Evolutionary conservation across 2,888 invertebrate genomes (phyloP), one percentile per base, ranked within the genome.

Genomic region (Dione juno): DNA sequence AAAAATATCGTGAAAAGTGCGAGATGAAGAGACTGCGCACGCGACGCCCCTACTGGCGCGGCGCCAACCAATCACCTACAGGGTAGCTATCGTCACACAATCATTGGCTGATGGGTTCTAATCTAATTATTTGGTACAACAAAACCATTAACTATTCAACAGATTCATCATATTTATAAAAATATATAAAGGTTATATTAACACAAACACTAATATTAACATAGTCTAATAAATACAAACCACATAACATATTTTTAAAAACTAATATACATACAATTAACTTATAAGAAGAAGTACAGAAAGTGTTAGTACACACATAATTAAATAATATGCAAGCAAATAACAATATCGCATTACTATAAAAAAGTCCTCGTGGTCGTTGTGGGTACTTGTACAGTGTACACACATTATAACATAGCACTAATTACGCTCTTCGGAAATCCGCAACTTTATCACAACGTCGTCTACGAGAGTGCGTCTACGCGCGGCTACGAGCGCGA

Each of bases 21-120:
- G n/a, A 45, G 11, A 1, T 10, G 53, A 28, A 21, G 8, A 28
- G 16, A 8, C 35, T 40, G 16, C 67, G 53, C 14, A 10, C 37
- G 54, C 61, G 41, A 40, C 37, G 7, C 28, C 52, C 10, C 14
- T 41, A 61, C 68, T 63, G 68, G 68, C 63, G 63, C 45, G 1
- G 14, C 53, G 63, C 61, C 68, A 63, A 45, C 68, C 68, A 68
- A 68, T 68, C 63, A 14, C 28, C 45, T 61, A 16, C 43, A 35
- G 45, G 43, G 19, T 52, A 48, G 45, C 54, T 63, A 69, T 69
- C 68, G 45, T 37, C 19, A 40, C 7, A 40, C 54, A 5, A 43
- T 63, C 40, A 69, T 69, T 69, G 68, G 68, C 48, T 43, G 16
- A 7, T 8, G 11, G 8, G 35, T 35, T 13, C 1, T 10, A 19